Conservation (phyloP, 1,140 invertebrate genomes). For the Pomacea maculata region DNA sequence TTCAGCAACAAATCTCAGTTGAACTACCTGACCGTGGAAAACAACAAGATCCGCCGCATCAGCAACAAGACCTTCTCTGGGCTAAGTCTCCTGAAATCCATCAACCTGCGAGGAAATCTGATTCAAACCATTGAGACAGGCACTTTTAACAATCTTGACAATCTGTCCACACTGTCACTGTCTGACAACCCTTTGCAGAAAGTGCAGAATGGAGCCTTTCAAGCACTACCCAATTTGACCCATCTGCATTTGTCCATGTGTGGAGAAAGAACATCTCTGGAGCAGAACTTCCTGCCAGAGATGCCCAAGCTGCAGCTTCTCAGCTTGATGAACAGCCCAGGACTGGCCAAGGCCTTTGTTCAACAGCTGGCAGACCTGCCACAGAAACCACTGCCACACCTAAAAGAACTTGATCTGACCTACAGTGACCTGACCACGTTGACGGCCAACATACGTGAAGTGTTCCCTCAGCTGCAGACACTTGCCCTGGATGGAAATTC, state of each 20-base stretch:
- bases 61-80: slow-evolving; percentile 75
- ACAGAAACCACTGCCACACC: slow-evolving; percentile 53
- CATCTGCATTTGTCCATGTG: slow-evolving; percentile 76
- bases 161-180: slow-evolving; percentile 68
- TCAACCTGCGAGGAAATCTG: slow-evolving; percentile 65
- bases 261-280: slow-evolving; percentile 29
- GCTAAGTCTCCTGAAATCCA: slow-evolving; percentile 75
- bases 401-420: slow-evolving; percentile 76
- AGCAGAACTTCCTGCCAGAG: slow-evolving; percentile 63
- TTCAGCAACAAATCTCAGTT: slow-evolving; percentile 46
- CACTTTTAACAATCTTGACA: slow-evolving; percentile 46
- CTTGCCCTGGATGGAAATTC: slow-evolving; percentile 66
- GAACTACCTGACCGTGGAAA: slow-evolving; percentile 67
- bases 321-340: slow-evolving; percentile 78
- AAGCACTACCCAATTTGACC: slow-evolving; percentile 60
- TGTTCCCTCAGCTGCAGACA: slow-evolving; percentile 73
- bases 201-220: slow-evolving; percentile 58
- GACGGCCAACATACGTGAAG: slow-evolving; percentile 74
- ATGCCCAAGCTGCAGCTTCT: slow-evolving; percentile 72
- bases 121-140: slow-evolving; percentile 34
- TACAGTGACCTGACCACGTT: slow-evolving; percentile 73
- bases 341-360: slow-evolving; percentile 75
- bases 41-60: slow-evolving; percentile 76
- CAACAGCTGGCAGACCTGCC: slow-evolving; percentile 46
- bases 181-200: slow-evolving; percentile 65